Evolutionary conservation across 2,113 vertebrate species (phyloP).

Genomic region (Lathamus discolor): DNA sequence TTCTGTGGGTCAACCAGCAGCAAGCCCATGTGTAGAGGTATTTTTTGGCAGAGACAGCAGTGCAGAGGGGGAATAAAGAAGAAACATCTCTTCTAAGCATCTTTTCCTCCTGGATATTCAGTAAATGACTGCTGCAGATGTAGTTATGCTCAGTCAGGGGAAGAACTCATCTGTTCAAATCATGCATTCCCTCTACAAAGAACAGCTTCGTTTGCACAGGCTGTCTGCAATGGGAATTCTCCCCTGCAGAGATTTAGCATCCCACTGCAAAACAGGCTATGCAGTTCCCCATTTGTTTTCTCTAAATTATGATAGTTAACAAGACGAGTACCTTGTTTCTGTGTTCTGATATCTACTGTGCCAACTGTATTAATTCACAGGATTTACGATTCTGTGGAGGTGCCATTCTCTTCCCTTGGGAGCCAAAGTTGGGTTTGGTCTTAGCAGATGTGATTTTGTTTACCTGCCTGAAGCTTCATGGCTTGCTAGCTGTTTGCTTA

Average conservation of each 20-base stretch:
- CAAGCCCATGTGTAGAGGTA: neutral
- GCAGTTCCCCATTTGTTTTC: slow-evolving; percentile 31
- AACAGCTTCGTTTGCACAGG: neutral
- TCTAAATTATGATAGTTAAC: slow-evolving; percentile 33
- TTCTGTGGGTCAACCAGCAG: neutral
- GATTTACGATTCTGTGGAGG: neutral
- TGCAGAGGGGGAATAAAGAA: neutral
- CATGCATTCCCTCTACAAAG: neutral
- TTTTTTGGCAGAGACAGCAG: neutral
- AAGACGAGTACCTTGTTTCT: slow-evolving; percentile 15
- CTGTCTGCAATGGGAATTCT: slow-evolving; percentile 51
- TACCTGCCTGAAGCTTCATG: slow-evolving; percentile 37
- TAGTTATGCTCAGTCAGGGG: slow-evolving; percentile 16
- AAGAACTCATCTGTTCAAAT: slow-evolving; percentile 54
- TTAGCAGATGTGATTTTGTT: slow-evolving; percentile 49
- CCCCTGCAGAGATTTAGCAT: slow-evolving; percentile 34
- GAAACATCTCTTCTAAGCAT: neutral
- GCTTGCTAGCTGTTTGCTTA: slow-evolving; percentile 13
- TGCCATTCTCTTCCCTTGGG: neutral
- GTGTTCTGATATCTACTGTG: neutral
- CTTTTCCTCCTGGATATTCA: slow-evolving; percentile 7
- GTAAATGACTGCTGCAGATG: slow-evolving; percentile 46
- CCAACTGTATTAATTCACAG: neutral
- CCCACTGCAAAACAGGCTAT: slow-evolving; percentile 18
- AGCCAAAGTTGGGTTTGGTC: neutral